Evolutionary conservation across 2,888 invertebrate species (phyloP).

Genomic region (Slavum lentiscoides): DNA sequence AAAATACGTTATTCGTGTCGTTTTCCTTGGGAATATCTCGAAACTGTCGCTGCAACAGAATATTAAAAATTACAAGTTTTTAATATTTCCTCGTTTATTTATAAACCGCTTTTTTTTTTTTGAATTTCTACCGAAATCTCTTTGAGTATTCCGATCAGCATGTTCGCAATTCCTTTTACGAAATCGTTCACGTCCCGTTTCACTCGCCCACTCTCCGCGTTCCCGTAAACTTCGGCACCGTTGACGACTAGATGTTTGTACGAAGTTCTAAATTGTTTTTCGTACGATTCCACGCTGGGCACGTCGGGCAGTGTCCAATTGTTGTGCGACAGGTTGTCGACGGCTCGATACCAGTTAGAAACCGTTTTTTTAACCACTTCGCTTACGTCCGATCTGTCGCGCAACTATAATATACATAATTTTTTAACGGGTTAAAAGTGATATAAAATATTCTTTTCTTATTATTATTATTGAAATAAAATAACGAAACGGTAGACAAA

Average conservation of each 20-base stretch:
- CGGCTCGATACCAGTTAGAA: conserved; percentile 15
- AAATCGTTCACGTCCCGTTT: conserved; percentile 22
- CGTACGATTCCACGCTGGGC: not conserved
- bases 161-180: not conserved
- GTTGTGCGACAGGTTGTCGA: not conserved
- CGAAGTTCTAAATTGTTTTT: not conserved
- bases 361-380: not conserved
- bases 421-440: too few relatives aligned
- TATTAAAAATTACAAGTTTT: not conserved
- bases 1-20: not conserved
- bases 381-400: not conserved
- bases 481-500: too few relatives aligned
- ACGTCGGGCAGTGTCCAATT: not conserved
- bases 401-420: not conserved
- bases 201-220: not conserved
- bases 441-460: too few relatives aligned
- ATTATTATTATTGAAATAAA: too few relatives aligned
- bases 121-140: not conserved
- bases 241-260: conserved; percentile 24
- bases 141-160: not conserved
- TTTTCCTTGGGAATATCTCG: not conserved
- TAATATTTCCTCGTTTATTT: not conserved
- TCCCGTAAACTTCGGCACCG: not conserved
- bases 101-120: not conserved
- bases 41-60: conserved; percentile 15